phyloP scores from a whole-genome alignment of 2,113 vertebrate genomes.

The Pseudopipra pipra region DNA sequence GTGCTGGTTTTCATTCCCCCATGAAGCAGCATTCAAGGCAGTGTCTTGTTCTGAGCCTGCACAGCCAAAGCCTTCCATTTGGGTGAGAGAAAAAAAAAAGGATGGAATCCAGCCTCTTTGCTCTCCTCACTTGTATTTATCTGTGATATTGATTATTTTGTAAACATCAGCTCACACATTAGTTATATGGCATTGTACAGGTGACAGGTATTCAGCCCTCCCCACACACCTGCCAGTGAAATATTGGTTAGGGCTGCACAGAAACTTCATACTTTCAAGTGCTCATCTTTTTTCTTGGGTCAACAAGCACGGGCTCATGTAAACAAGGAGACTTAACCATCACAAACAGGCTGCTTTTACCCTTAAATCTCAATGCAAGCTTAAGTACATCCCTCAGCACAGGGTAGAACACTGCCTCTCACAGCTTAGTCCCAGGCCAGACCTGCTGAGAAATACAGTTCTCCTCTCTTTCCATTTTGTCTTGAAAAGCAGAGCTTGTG shows the following conservation, averaged over 20 bases:
- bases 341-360: background rate
- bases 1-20: background rate
- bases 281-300: background rate
- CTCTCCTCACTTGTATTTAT: background rate
- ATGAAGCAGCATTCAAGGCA: background rate
- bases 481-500: background rate
- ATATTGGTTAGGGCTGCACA: background rate
- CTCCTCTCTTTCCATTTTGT: background rate
- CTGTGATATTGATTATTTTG: background rate
- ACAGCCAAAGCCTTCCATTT: background rate
- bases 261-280: background rate
- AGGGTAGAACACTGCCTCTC: background rate
- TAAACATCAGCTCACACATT: background rate
- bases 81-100: background rate
- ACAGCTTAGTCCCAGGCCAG: background rate
- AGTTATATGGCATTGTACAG: background rate
- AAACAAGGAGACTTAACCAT: background rate
- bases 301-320: background rate
- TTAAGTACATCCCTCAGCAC: background rate
- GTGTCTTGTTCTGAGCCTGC: background rate
- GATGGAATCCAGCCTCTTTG: background rate
- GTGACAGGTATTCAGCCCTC: background rate
- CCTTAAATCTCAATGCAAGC: background rate
- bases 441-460: background rate
- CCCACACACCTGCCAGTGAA: background rate